phyloP scores from a whole-genome alignment of 2,113 vertebrate species.

The Aythya baeri region DNA sequence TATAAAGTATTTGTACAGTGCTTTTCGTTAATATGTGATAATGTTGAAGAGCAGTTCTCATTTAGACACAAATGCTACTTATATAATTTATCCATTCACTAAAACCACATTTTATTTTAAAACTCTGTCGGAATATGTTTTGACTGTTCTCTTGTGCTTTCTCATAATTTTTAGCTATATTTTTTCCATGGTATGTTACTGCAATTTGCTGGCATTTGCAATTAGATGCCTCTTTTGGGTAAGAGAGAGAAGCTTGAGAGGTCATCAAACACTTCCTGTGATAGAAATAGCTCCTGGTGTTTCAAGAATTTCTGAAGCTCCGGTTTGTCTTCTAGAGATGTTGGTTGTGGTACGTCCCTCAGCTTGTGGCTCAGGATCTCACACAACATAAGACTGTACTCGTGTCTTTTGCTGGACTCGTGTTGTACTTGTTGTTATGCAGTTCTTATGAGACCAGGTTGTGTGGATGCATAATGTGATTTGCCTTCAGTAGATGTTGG shows the following conservation, averaged over 20 bases:
- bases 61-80: not conserved
- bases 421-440: not conserved
- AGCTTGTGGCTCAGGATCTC: not conserved
- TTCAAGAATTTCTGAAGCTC: not conserved
- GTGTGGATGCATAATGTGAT: not conserved
- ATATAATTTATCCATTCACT: not conserved
- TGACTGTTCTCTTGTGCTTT: not conserved
- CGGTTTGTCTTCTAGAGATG: not conserved
- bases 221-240: not conserved
- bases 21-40: not conserved
- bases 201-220: not conserved
- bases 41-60: not conserved
- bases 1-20: not conserved
- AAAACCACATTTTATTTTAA: not conserved
- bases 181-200: not conserved
- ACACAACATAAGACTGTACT: accelerated
- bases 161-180: not conserved
- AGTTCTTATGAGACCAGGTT: not conserved
- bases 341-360: not conserved
- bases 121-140: not conserved
- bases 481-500: not conserved
- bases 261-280: not conserved
- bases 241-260: not conserved
- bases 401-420: not conserved
- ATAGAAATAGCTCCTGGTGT: not conserved